phyloP scores from a whole-genome alignment of 2,888 invertebrate genomes.

The Achlya flavicornis region DNA sequence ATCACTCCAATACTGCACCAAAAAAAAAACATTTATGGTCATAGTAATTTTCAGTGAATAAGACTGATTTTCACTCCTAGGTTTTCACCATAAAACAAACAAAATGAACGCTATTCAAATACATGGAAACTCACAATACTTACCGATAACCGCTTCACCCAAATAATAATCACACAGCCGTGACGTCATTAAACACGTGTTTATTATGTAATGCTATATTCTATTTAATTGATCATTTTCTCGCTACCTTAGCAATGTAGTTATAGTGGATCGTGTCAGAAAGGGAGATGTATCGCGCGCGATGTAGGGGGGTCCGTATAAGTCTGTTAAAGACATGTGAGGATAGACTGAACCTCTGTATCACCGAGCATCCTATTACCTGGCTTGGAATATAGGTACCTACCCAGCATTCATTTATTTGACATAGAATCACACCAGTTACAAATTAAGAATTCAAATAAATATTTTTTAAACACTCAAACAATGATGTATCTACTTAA shows the following conservation, averaged over 20 bases:
- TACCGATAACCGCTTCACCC: constrained; percentile 25
- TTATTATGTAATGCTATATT: constrained; percentile 31
- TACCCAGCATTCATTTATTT: not conserved
- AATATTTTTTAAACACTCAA: too few species aligned
- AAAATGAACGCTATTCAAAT: not conserved
- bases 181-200: constrained; percentile 28
- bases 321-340: too few species aligned
- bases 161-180: constrained; percentile 30
- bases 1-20: too few species aligned
- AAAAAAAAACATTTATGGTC: too few species aligned
- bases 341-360: too few species aligned
- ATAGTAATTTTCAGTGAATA: not conserved
- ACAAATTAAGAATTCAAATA: too few species aligned
- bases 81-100: not conserved
- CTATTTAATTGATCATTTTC: not conserved
- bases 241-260: not conserved
- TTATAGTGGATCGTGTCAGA: not conserved
- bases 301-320: too few species aligned
- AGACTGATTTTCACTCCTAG: not conserved
- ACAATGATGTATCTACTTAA: too few species aligned
- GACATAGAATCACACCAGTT: too few species aligned
- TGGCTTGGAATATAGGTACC: too few species aligned
- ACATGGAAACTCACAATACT: not conserved
- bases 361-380: too few species aligned
- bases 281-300: not conserved